Percentiles rank a stretch among this genome's conserved stretches.
Conservation (phyloP, 2,888 invertebrate genomes). For the Eilema sororculum region DNA sequence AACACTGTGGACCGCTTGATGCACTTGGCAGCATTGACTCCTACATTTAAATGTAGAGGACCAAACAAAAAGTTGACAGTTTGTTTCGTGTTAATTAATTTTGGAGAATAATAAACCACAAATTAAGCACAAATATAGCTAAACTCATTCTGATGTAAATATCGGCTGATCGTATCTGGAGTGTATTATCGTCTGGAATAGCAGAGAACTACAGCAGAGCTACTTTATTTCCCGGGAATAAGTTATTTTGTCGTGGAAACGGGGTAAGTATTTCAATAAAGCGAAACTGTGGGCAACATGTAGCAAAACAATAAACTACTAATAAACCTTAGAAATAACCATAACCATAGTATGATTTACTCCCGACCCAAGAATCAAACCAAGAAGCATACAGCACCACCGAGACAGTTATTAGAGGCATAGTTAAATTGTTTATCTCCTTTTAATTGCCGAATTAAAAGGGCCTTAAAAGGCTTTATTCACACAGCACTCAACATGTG, state of each 20-base stretch:
- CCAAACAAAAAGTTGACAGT: not conserved
- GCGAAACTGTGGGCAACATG: too few species aligned
- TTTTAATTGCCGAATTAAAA: slow-evolving; percentile 10
- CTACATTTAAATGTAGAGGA: not conserved
- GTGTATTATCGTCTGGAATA: too few species aligned
- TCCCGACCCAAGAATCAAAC: not conserved
- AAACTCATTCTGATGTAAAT: not conserved
- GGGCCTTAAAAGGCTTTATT: slow-evolving; percentile 12
- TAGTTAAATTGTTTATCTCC: not conserved
- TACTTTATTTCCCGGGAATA: too few species aligned
- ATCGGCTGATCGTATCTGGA: not conserved
- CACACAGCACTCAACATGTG: slow-evolving; percentile 36
- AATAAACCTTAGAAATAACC: not conserved
- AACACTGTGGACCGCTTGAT: slow-evolving; percentile 19
- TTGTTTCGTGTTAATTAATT: not conserved
- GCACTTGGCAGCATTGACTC: slow-evolving; percentile 27
- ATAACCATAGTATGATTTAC: not conserved
- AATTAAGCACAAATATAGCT: too few species aligned
- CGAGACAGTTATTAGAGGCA: not conserved
- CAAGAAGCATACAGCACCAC: not conserved
- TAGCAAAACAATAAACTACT: not conserved
- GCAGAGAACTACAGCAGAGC: too few species aligned
- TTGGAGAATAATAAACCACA: too few species aligned
- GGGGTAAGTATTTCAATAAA: too few species aligned
- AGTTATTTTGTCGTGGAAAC: too few species aligned